phyloP scores from a whole-genome alignment of 2,888 invertebrate genomes.

The Gastracanthus pulcherrimus region DNA sequence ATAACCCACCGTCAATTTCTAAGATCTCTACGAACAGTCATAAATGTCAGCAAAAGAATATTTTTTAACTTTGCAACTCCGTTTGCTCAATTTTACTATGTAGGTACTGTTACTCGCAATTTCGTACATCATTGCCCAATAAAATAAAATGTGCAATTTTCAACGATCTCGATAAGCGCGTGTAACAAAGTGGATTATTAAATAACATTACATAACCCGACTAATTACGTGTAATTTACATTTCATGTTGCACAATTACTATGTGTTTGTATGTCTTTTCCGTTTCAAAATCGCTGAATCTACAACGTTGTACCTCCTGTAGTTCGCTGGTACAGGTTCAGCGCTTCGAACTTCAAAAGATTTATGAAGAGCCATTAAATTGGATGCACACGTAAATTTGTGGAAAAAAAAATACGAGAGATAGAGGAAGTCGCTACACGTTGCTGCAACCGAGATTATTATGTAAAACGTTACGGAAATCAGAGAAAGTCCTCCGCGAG shows the following conservation, averaged over 20 bases:
- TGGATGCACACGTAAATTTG: not conserved
- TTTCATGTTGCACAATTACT: slow-evolving; percentile 4
- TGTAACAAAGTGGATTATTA: slow-evolving; percentile 4
- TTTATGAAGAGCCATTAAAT: not conserved
- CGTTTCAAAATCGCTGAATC: not conserved
- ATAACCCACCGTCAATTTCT: too few relatives aligned
- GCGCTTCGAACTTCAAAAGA: not conserved
- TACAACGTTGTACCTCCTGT: too few relatives aligned
- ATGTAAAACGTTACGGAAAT: slow-evolving; percentile 57
- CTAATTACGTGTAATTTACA: not conserved
- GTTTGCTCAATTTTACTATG: not conserved
- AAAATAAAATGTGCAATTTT: not conserved
- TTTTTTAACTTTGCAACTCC: too few relatives aligned
- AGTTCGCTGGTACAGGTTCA: not conserved
- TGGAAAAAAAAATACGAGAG: not conserved
- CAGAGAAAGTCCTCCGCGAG: slow-evolving; percentile 50
- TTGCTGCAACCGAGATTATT: slow-evolving; percentile 47
- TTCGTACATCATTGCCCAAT: not conserved
- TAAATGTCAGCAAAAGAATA: too few relatives aligned
- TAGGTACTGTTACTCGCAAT: not conserved
- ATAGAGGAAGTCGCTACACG: slow-evolving; percentile 30
- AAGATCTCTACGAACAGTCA: too few relatives aligned
- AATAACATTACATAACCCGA: slow-evolving; percentile 19
- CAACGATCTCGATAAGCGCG: not conserved
- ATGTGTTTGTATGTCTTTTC: not conserved